Evolutionary conservation across 2,113 vertebrate genomes (phyloP).

Genomic region (Hydropotes inermis): DNA sequence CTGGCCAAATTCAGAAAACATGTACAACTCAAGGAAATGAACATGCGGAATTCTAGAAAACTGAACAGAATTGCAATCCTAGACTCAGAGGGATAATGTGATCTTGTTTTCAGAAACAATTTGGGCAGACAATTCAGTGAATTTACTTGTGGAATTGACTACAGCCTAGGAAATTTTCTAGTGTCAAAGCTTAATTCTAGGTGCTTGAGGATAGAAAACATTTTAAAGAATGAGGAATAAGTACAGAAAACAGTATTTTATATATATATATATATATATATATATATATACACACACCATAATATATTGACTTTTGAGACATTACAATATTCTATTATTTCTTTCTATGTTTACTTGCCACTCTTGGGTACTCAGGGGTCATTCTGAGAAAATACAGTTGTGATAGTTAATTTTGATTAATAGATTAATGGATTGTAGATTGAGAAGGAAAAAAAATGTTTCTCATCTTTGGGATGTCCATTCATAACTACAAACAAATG

Average conservation of each 20-base stretch:
- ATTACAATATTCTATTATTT: not conserved
- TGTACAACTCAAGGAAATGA: not conserved
- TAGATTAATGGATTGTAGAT: not conserved
- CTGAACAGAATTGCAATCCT: not conserved
- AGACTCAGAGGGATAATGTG: not conserved
- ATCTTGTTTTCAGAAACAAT: constrained; percentile 46
- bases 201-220: not conserved
- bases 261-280: not conserved
- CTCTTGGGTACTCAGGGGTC: not conserved
- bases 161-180: not conserved
- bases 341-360: not conserved
- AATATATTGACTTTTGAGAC: not conserved
- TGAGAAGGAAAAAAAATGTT: not conserved
- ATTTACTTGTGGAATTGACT: not conserved
- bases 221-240: constrained; percentile 28
- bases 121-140: not conserved
- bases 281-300: not conserved
- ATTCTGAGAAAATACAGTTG: not conserved
- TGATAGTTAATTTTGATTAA: constrained; percentile 8
- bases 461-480: not conserved
- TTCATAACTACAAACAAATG: constrained; percentile 14
- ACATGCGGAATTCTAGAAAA: constrained; percentile 9
- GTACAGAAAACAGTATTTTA: not conserved
- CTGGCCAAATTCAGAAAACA: constrained; percentile 13
- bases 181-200: not conserved